phyloP scores from a whole-genome alignment of 2,797 vertebrate genomes.

The Pangasius djambal region DNA sequence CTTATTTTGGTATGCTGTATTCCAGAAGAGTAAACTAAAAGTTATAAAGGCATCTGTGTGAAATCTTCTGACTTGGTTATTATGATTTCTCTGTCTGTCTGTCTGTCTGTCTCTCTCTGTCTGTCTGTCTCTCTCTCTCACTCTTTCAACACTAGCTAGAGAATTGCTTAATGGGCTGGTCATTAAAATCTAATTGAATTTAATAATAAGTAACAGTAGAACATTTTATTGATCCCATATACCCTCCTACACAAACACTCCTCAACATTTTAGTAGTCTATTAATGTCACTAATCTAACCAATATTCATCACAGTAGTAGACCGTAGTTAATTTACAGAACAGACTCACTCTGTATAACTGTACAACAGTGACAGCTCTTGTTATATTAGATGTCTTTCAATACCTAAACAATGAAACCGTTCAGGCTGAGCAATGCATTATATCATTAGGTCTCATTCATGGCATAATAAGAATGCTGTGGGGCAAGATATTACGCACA shows the following conservation, averaged over 20 bases:
- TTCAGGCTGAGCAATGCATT: neutral
- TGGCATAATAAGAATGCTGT: neutral
- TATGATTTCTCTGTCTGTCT: neutral
- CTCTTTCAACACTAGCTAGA: neutral
- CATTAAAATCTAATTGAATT: slow-evolving; percentile 33
- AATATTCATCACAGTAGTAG: slow-evolving; percentile 8
- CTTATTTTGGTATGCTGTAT: slow-evolving; percentile 3
- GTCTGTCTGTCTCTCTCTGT: neutral
- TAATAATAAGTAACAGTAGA: slow-evolving; percentile 21
- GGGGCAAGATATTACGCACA: neutral
- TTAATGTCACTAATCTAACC: slow-evolving; percentile 5
- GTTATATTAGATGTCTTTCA: neutral
- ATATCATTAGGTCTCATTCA: neutral
- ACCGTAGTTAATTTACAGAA: neutral
- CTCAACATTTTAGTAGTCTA: slow-evolving; percentile 8
- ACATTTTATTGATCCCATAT: slow-evolving; percentile 25
- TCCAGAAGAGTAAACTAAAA: neutral
- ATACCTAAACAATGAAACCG: neutral
- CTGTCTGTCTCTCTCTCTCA: neutral
- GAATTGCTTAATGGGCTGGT: slow-evolving; percentile 4
- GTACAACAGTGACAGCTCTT: neutral
- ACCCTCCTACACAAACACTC: slow-evolving; percentile 19
- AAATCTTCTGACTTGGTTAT: neutral
- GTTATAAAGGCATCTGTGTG: slow-evolving; percentile 4
- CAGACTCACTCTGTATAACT: neutral